Evolutionary conservation across 2,797 vertebrate species (phyloP).

Genomic region (Acrossocheilus wenchowensis): DNA sequence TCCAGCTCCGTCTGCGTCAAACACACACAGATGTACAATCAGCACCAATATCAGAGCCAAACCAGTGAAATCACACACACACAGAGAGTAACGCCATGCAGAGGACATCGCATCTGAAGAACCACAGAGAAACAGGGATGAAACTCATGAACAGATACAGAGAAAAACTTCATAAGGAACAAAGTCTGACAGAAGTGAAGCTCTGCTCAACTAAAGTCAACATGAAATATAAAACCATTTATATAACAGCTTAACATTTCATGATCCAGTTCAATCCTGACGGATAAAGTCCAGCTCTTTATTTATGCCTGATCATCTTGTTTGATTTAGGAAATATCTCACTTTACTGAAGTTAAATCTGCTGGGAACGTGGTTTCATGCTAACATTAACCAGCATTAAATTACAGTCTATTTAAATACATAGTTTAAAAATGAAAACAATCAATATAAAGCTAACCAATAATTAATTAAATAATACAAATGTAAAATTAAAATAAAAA

Average conservation of each 20-base stretch:
- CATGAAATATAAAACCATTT: neutral
- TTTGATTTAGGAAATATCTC: neutral
- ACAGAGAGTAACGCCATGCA: neutral
- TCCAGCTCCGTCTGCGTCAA: slow-evolving; percentile 23
- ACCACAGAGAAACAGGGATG: neutral
- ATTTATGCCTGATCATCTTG: neutral
- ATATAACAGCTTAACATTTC: neutral
- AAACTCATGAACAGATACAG: neutral
- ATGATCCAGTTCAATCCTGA: neutral
- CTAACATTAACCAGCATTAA: neutral
- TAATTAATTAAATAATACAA: neutral
- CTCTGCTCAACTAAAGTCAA: neutral
- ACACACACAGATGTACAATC: neutral
- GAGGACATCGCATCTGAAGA: neutral
- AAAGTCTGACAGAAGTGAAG: neutral
- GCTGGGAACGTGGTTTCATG: neutral
- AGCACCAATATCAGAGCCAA: neutral
- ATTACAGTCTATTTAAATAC: neutral
- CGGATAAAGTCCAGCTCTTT: neutral
- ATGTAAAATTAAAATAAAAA: no score
- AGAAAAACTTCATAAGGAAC: neutral
- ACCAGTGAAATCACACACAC: neutral
- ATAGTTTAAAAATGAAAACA: neutral
- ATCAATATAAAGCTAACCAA: neutral
- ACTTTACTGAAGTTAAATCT: neutral